Base-by-base conservation (phyloP, 2,113 vertebrate species). In the Sorex araneus region DNA sequence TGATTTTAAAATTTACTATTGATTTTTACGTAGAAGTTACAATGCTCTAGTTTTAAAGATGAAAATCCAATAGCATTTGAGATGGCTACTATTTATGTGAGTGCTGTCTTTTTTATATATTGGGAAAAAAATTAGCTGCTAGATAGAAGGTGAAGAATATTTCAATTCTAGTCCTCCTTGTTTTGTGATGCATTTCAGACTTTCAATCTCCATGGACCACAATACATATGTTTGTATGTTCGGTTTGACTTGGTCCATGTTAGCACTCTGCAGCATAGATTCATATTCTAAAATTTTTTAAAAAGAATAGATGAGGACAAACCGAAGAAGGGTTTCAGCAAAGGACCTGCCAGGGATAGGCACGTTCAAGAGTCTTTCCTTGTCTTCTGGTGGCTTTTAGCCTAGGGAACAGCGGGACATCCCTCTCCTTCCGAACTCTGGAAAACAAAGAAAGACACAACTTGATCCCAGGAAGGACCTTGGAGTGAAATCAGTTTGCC, bases 1-100 rank as follows among this genome's bases (percentile, higher is more conserved):
- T 71, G 79, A 93, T 97, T 97, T 70, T n/a, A 40, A 88, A 32
- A 77, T n/a, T 80, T 45, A 40, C 50, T 60, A 67, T n/a, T 60
- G 54, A 70, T 21, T 94, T 91, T 85, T 92, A 79, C 18, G 7
- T 10, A 70, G 81, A 45, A 6, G 3, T 21, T 27, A 67, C 81
- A 28, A 30, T 71, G 18, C 23, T 66, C 8, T 86, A 32, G 32
- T 67, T 74, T 84, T 34, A 34, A 27, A 66, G 76, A 45, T 74
- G 60, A 69, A 94, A 92, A 91, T 16, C 57, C 36, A 82, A 4
- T 64, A 34, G 12, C 12, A 47, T 73, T 82, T 89, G 90, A 94
- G 10, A 28, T 30, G 3, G 92, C 50, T 11, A 8, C 13, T 23
- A 30, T 36, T 92, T 60, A 28, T 28, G 43, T 54, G 16, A 82